Conservation (phyloP, 2,113 vertebrate genomes). For the Heteronetta atricapilla region DNA sequence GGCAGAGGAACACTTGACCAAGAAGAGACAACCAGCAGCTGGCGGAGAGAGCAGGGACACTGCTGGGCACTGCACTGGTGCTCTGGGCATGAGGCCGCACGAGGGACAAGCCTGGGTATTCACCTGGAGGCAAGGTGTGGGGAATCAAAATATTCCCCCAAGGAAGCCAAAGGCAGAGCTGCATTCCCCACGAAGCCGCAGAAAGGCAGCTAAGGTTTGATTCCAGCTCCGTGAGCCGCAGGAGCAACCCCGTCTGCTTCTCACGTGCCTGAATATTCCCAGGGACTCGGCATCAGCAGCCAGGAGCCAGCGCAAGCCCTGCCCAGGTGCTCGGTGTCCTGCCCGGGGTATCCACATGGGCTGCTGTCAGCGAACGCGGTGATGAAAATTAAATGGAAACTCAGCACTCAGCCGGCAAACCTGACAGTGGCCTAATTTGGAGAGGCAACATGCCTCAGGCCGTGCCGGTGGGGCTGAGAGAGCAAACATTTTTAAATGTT, state of each 20-base stretch:
- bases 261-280: neutral
- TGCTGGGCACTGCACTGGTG: neutral
- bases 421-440: conserved; percentile 52
- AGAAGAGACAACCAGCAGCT: neutral
- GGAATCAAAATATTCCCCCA: neutral
- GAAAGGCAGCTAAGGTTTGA: neutral
- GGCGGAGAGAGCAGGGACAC: neutral
- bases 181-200: neutral
- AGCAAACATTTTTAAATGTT: conserved; percentile 37
- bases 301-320: neutral
- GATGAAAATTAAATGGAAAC: conserved; percentile 19
- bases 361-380: neutral
- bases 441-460: conserved; percentile 18
- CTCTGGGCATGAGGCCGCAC: neutral
- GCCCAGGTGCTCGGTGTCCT: neutral
- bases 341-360: neutral
- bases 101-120: neutral
- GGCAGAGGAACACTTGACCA: neutral
- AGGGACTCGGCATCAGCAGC: neutral
- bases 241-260: neutral
- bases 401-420: neutral
- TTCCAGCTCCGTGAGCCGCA: neutral
- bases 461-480: neutral
- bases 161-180: neutral
- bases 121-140: neutral